A percentile compares a stretch with the other conserved stretches of the same genome.
phyloP scores from a whole-genome alignment of 1,140 invertebrate species.

The Diachasma alloeum region DNA sequence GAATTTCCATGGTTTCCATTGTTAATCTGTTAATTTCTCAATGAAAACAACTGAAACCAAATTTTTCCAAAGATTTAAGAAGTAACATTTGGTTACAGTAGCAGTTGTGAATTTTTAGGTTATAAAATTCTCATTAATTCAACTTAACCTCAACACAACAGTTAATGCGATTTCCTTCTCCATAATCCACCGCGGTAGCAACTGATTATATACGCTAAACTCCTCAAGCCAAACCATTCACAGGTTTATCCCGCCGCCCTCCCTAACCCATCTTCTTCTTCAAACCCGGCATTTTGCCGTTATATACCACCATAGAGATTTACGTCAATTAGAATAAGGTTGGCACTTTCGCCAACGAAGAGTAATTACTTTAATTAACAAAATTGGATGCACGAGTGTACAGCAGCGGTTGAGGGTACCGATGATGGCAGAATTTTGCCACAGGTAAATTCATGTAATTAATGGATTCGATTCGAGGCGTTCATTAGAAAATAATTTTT shows the following conservation, averaged over 20 bases:
- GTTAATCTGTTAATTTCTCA: too few species aligned
- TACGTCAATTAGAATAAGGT: conserved; percentile 69
- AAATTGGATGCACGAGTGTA: conserved; percentile 55
- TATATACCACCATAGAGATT: conserved; percentile 54
- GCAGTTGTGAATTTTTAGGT: conserved; percentile 29
- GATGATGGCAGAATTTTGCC: not conserved
- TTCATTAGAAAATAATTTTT: not conserved
- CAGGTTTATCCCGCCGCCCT: conserved; percentile 49
- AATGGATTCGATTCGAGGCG: not conserved
- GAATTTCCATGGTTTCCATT: too few species aligned
- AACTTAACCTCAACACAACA: conserved; percentile 44
- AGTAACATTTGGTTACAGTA: too few species aligned
- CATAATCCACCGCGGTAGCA: conserved; percentile 65
- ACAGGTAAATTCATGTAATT: not conserved
- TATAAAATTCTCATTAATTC: conserved; percentile 45
- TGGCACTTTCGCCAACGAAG: conserved; percentile 67
- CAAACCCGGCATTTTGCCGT: not conserved
- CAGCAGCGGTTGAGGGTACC: not conserved
- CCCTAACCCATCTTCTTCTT: conserved; percentile 40
- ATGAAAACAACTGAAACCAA: too few species aligned
- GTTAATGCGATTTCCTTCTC: conserved; percentile 42
- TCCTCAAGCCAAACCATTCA: conserved; percentile 40
- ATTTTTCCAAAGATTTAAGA: too few species aligned
- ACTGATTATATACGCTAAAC: conserved; percentile 60
- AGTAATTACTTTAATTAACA: conserved; percentile 70